phyloP scores from a whole-genome alignment of 1,140 invertebrate species.

The Drosophila murphyi region DNA sequence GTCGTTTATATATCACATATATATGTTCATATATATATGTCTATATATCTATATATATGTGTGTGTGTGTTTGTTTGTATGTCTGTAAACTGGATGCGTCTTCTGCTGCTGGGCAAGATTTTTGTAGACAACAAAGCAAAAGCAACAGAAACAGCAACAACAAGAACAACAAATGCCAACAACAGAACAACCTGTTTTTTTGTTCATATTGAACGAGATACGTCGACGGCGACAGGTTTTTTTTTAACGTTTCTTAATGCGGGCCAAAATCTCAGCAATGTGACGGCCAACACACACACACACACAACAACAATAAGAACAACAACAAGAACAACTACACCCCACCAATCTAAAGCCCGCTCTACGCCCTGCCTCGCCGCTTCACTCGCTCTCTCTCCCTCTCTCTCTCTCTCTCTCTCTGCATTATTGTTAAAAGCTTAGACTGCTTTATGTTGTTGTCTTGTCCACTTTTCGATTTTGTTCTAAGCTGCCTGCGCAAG shows the following conservation, averaged over 20 bases:
- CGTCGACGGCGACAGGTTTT: conserved; percentile 68
- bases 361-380: not conserved
- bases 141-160: conserved; percentile 18
- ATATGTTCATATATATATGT: conserved; percentile 8
- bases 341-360: not conserved
- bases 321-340: not conserved
- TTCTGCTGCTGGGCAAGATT: conserved; percentile 62
- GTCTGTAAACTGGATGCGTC: conserved; percentile 59
- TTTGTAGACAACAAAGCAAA: conserved; percentile 72
- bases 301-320: not conserved
- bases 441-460: conserved; percentile 44
- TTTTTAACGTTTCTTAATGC: conserved; percentile 59
- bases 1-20: conserved; percentile 57
- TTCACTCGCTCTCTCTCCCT: not conserved
- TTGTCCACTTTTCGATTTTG: conserved; percentile 58
- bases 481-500: conserved; percentile 61
- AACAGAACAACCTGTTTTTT: conserved; percentile 78
- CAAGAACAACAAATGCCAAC: conserved; percentile 38
- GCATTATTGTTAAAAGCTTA: conserved; percentile 52
- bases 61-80: conserved; percentile 15
- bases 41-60: conserved; percentile 28
- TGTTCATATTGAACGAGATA: conserved; percentile 44
- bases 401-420: not conserved
- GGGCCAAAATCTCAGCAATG: conserved; percentile 72
- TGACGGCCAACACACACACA: conserved; percentile 1